A percentile compares a stretch with the other conserved stretches of the same genome.
Evolutionary conservation across 1,140 invertebrate species (phyloP).

Genomic region (Magallana angulata): DNA sequence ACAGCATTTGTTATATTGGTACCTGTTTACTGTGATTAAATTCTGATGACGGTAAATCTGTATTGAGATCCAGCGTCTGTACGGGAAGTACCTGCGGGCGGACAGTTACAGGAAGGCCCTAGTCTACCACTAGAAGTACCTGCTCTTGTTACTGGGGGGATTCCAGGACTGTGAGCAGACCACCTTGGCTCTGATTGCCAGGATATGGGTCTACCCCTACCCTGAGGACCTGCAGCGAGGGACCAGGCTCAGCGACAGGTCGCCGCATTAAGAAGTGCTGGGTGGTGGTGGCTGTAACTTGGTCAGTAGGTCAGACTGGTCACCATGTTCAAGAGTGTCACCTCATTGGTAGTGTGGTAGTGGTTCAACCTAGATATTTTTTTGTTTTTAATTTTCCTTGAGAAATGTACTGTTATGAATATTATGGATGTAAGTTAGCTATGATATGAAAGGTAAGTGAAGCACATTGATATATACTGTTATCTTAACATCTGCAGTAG

Average conservation of each 20-base stretch:
- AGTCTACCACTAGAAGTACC: conserved; percentile 89
- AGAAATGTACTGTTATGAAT: no score
- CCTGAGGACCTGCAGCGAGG: conserved; percentile 47
- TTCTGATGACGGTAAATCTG: conserved; percentile 69
- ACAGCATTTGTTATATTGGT: not conserved
- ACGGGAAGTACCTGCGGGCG: conserved; percentile 82
- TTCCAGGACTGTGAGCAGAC: conserved; percentile 82
- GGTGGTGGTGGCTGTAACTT: no score
- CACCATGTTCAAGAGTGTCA: conserved; percentile 83
- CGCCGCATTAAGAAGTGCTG: no score
- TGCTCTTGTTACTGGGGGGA: conserved; percentile 86
- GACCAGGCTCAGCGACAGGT: not conserved
- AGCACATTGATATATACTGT: no score
- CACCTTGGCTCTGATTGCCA: conserved; percentile 75
- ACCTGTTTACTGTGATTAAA: not conserved
- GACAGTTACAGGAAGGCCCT: conserved; percentile 85
- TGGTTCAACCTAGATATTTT: conserved; percentile 71
- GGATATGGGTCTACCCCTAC: conserved; percentile 74
- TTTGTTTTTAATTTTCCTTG: not conserved
- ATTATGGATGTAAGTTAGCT: no score
- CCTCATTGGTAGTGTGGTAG: conserved; percentile 82
- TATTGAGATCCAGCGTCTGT: conserved; percentile 85
- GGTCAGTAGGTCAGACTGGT: conserved; percentile 56
- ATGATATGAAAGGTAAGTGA: no score
- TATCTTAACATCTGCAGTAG: no score